Evolutionary conservation across 2,797 vertebrate genomes (phyloP).

Genomic region (Danio aesculapii): DNA sequence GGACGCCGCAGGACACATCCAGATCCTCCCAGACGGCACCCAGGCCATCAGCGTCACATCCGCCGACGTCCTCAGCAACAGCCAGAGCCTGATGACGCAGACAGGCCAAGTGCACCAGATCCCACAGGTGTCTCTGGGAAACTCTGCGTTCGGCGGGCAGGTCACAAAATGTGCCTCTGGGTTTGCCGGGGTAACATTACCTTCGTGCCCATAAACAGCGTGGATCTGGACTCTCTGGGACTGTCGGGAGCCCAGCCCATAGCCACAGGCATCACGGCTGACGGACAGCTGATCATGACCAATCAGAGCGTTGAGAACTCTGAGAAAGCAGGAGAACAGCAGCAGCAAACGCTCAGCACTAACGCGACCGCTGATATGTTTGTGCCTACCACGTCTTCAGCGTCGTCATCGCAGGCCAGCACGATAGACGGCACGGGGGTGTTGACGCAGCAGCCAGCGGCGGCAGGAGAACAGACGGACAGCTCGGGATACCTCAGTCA

Average conservation of each 20-base stretch:
- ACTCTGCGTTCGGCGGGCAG: slow-evolving; percentile 94
- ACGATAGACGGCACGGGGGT: slow-evolving; percentile 88
- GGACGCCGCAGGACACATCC: slow-evolving; percentile 93
- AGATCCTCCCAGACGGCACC: slow-evolving; percentile 94
- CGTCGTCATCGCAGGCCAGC: slow-evolving; percentile 89
- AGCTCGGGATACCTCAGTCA: slow-evolving; percentile 87
- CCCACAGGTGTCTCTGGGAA: slow-evolving; percentile 94
- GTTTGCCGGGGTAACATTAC: slow-evolving; percentile 98
- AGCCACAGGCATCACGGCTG: slow-evolving; percentile 96
- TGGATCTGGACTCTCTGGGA: slow-evolving; percentile 98
- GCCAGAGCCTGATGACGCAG: slow-evolving; percentile 95
- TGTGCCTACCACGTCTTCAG: slow-evolving; percentile 95
- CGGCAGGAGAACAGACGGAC: slow-evolving; percentile 83
- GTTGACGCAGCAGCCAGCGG: slow-evolving; percentile 79
- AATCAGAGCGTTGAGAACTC: slow-evolving; percentile 89
- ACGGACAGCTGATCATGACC: slow-evolving; percentile 94
- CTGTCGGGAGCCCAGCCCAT: slow-evolving; percentile 96
- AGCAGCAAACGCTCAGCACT: slow-evolving; percentile 85
- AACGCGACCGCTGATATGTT: slow-evolving; percentile 92
- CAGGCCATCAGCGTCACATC: slow-evolving; percentile 89
- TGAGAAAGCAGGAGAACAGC: slow-evolving; percentile 89
- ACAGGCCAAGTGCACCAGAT: slow-evolving; percentile 92
- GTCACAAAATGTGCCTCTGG: slow-evolving; percentile 97
- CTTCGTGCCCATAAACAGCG: slow-evolving; percentile 98
- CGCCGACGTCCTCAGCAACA: slow-evolving; percentile 86